A percentile compares a stretch with the other conserved stretches of the same genome.
Evolutionary conservation across 2,797 vertebrate species (phyloP).

Genomic region (Percopsis omiscomaycus): DNA sequence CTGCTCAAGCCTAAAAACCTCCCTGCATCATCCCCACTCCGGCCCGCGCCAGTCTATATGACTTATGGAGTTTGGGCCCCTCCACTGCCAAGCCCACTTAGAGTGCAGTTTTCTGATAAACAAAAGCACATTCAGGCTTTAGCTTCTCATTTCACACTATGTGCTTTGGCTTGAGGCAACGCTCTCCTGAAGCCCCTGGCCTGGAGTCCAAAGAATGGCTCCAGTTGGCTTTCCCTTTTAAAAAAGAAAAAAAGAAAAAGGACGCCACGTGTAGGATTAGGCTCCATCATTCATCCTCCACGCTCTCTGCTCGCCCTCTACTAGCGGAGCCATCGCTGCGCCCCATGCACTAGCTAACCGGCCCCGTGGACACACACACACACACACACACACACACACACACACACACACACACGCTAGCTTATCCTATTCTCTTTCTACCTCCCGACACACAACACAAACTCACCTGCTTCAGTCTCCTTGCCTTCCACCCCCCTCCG

Average conservation of each 20-base stretch:
- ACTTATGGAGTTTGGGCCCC: slow-evolving; percentile 83
- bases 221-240: slow-evolving; percentile 82
- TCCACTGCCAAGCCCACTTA: slow-evolving; percentile 83
- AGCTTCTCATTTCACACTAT: slow-evolving; percentile 88
- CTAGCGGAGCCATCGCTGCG: slow-evolving; percentile 66
- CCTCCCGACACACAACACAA: slow-evolving; percentile 24
- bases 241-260: slow-evolving; percentile 52
- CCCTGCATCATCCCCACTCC: slow-evolving; percentile 62
- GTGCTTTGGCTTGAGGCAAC: slow-evolving; percentile 83
- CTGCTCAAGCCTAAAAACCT: slow-evolving; percentile 74
- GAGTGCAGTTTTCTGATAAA: slow-evolving; percentile 89
- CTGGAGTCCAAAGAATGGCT: slow-evolving; percentile 81
- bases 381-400: slow-evolving; percentile 63
- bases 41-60: slow-evolving; percentile 81
- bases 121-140: slow-evolving; percentile 87
- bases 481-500: slow-evolving; percentile 14
- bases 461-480: slow-evolving; percentile 58
- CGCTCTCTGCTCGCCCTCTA: slow-evolving; percentile 76
- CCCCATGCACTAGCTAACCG: slow-evolving; percentile 46
- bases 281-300: slow-evolving; percentile 81
- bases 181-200: slow-evolving; percentile 84
- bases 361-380: slow-evolving; percentile 52
- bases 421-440: slow-evolving; percentile 1
- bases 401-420: slow-evolving; percentile 35
- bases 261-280: slow-evolving; percentile 84